A percentile compares a stretch with the other conserved stretches of the same genome.
phyloP scores from a whole-genome alignment of 2,797 vertebrate genomes.

The Momotus momota region DNA sequence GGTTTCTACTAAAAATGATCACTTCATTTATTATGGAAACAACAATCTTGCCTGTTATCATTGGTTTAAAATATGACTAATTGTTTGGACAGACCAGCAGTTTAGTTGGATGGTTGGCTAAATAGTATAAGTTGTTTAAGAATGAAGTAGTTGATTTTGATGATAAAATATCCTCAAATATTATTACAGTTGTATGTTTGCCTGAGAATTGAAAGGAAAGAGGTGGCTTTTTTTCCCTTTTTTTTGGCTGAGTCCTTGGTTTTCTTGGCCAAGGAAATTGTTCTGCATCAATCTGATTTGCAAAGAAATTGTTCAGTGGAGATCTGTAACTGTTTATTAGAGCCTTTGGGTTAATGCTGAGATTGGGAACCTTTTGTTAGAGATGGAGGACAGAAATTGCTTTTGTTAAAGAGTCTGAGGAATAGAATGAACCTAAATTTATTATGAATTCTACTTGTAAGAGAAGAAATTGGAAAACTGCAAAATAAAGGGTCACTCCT shows the following conservation, averaged over 20 bases:
- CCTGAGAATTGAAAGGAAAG: conserved; percentile 16
- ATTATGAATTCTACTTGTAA: neutral
- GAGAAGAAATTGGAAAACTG: neutral
- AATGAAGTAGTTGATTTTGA: conserved; percentile 52
- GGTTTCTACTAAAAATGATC: conserved; percentile 9
- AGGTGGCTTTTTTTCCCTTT: neutral
- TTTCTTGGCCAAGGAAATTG: conserved; percentile 62
- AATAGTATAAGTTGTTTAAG: conserved; percentile 8
- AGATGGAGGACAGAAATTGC: neutral
- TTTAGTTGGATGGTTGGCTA: conserved; percentile 18
- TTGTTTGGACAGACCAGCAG: conserved; percentile 24
- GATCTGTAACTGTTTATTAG: neutral
- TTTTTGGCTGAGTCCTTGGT: conserved; percentile 45
- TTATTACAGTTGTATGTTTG: conserved; percentile 64
- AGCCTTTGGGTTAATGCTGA: neutral
- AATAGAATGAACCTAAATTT: neutral
- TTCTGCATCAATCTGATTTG: conserved; percentile 59
- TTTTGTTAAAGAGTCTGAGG: neutral
- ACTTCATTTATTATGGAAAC: conserved; percentile 52
- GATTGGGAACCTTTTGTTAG: neutral
- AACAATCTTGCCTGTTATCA: conserved; percentile 3
- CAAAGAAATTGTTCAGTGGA: conserved; percentile 35
- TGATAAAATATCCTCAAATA: conserved; percentile 52
- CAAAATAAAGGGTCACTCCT: neutral
- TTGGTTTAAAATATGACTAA: conserved; percentile 56